Conservation (phyloP, 2,888 invertebrate genomes). For the Villa cingulata region DNA sequence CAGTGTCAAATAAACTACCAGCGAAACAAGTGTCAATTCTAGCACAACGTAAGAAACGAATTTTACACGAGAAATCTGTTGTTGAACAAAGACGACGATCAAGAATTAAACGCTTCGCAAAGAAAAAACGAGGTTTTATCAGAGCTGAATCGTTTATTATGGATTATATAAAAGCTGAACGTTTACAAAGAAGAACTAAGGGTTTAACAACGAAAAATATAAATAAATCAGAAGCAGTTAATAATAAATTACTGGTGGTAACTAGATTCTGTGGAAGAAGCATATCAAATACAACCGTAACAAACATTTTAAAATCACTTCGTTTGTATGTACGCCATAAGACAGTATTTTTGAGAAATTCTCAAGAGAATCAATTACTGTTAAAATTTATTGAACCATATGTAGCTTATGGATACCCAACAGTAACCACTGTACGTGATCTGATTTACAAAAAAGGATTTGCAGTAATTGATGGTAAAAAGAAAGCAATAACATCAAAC, state of each 20-base stretch:
- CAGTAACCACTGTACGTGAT: slow-evolving; percentile 29
- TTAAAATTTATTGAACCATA: slow-evolving; percentile 33
- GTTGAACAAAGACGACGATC: slow-evolving; percentile 26
- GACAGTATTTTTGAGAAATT: slow-evolving; percentile 30
- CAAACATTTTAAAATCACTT: slow-evolving; percentile 25
- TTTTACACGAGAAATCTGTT: slow-evolving; percentile 27
- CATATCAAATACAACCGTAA: slow-evolving; percentile 18
- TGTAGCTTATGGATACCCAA: slow-evolving; percentile 31
- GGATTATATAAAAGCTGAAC: slow-evolving; percentile 30
- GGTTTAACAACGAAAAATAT: slow-evolving; percentile 11
- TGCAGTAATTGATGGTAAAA: slow-evolving; percentile 27
- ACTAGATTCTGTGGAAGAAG: slow-evolving; percentile 29
- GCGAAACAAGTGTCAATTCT: slow-evolving; percentile 34
- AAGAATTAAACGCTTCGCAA: slow-evolving; percentile 24
- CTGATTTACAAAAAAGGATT: slow-evolving; percentile 35
- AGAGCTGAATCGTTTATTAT: slow-evolving; percentile 36
- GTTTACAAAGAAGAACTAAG: slow-evolving; percentile 28
- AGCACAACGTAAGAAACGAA: slow-evolving; percentile 33
- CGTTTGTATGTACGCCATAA: slow-evolving; percentile 25
- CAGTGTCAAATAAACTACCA: slow-evolving; percentile 34
- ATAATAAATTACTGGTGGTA: slow-evolving; percentile 27
- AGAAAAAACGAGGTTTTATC: slow-evolving; percentile 27
- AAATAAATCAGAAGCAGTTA: not conserved
- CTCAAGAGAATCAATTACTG: slow-evolving; percentile 29
- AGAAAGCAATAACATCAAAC: slow-evolving; percentile 33